Base-by-base conservation (phyloP, 2,113 vertebrate species). In the Furnarius figulus region DNA sequence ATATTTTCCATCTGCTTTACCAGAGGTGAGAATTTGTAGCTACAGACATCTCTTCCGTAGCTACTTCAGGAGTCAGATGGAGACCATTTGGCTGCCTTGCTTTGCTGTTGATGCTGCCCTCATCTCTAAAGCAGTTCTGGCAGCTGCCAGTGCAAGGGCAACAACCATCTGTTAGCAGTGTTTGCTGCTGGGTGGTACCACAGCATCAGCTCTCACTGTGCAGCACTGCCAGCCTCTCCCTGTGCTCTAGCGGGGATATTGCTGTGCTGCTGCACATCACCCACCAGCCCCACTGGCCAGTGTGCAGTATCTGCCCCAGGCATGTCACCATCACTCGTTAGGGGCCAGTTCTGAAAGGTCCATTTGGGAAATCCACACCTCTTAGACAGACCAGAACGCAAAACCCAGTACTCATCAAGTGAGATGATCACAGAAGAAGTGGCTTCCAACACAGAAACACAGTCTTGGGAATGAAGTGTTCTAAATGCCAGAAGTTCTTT, bases 321-420 rank as follows among this genome's bases (percentile, higher is more conserved):
- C 31, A 31, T 2, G 4, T 24, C 74, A 35, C 31, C 3, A 1
- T 58, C 13, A 28, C 13, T 50, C 1, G 0, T 8, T 49, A n/a
- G 25, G 20, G 13, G 5, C 50, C 33, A 50, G 35, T 33, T 82
- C 53, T 1, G 1, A 68, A n/a, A 18, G 39, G 3, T 33, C 46
- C 27, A 4, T 63, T 15, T 73, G 59, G 39, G 68, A 90, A 77
- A 50, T 55, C 20, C 22, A 78, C 35, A 46, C 61, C 30, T 70
- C 44, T 28, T 14, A 31, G 20, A 24, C 12, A 50, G 33, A 70
- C 6, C 63, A 72, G 55, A 93, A 73, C 30, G 40, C 37, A 81
- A 19, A 18, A 42, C 27, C 22, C 55, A 65, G 8, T 31, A 33
- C 8, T 22, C 14, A 13, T 17, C 73, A 23, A 1, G 2, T 27